Evolutionary conservation across 2,113 vertebrate genomes (phyloP).

Genomic region (Eulemur rufifrons): DNA sequence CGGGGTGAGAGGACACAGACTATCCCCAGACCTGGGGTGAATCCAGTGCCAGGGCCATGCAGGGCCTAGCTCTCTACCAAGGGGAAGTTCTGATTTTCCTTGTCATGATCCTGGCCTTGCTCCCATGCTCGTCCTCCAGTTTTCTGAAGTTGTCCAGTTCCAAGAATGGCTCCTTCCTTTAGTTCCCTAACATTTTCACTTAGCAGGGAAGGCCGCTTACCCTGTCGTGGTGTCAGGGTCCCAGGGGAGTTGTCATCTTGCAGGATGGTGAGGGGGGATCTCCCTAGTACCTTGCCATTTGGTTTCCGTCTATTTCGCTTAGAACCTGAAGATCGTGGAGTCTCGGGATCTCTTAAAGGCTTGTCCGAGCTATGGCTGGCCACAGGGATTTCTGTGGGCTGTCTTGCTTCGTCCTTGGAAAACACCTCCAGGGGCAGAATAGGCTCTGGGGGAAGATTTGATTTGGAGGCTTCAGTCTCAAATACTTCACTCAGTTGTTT

Average conservation of each 20-base stretch:
- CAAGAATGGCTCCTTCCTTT: conserved; percentile 74
- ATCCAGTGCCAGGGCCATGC: fast-evolving
- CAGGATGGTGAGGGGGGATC: conserved; percentile 93
- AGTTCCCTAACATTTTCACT: conserved; percentile 79
- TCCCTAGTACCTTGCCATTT: conserved; percentile 83
- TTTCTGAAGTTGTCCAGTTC: conserved; percentile 62
- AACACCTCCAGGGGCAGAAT: neutral
- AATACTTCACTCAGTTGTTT: conserved; percentile 88
- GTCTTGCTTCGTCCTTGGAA: conserved; percentile 39
- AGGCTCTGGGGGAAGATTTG: neutral
- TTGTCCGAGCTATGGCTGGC: conserved; percentile 63
- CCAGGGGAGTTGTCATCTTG: conserved; percentile 91
- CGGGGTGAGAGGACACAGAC: neutral
- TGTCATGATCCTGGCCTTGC: conserved; percentile 80
- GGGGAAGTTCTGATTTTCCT: conserved; percentile 83
- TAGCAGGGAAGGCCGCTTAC: conserved; percentile 75
- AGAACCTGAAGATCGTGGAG: conserved; percentile 65
- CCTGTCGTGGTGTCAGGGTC: conserved; percentile 78
- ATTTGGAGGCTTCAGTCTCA: neutral
- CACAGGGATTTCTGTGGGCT: neutral
- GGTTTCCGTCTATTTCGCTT: conserved; percentile 73
- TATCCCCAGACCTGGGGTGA: neutral
- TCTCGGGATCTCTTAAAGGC: conserved; percentile 44
- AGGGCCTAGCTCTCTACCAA: conserved; percentile 80
- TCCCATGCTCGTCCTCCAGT: conserved; percentile 61